Base-by-base conservation (phyloP, 2,113 vertebrate genomes). In the Peucedramus taeniatus region DNA sequence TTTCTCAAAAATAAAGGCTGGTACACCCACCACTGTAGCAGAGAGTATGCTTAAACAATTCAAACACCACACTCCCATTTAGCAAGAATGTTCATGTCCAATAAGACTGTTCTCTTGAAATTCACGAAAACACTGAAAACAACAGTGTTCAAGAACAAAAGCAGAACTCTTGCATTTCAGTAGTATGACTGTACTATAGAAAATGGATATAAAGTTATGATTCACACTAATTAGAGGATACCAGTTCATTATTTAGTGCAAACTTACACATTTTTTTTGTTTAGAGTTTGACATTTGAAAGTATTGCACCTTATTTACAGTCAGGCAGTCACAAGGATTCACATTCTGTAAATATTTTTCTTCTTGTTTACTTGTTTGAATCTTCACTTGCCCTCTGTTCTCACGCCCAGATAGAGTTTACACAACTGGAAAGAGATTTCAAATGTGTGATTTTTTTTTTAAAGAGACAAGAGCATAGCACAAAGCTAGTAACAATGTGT, bases 301-400 rank as follows among this genome's bases (percentile, higher is more conserved):
- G 6, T 28, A 45, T 83, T 1, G 1, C 15, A 39, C 42, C 74
- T 50, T 93, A 92, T 93, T 94, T 95, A 83, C 21, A 60, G 33
- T 50, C 45, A 74, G 61, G 89, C 71, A 77, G 9, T 45, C 59
- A 50, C 42, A 74, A 40, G 23, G 18, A 20, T 86, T 65, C 76
- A 40, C 50, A 54, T 70, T 70, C n/a, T 61, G 42, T 88, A 94
- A 93, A 95, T 95, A 79, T 77, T 95, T 94, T 86, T 66, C 24
- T 80, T 95, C 50, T 51, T 59, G 40, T 65, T 92, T 83, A 77
- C 47, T 59, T 86, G 40, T 86, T 93, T 86, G 59, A 92, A 86
- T 65, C 42, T 54, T 92, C 1, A 1, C 17, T 89, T 83, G 35
- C 16, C 33, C 60, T 70, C 16, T 63, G 45, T 92, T 82, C 79